These are phyloP conservation scores for Paramuricea clavata DNA, from an alignment of 92 coral and sea anemone genomes.

Conservation along the genomic window DNA sequence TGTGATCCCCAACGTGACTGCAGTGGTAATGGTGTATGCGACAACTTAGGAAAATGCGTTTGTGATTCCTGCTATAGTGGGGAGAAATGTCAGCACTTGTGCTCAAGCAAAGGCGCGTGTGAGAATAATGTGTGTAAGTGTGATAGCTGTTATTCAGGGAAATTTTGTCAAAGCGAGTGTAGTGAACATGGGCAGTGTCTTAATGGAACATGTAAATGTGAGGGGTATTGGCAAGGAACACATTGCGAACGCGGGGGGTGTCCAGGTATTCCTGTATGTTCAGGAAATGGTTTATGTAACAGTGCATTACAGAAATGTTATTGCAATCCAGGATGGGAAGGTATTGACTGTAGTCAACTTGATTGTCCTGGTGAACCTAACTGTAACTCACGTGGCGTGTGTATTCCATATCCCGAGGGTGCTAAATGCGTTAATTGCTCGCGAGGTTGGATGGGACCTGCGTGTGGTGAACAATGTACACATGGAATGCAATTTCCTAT, in stretches of 20 bases:
- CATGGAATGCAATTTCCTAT: constrained; percentile 86
- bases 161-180: constrained; percentile 89
- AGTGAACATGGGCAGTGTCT: constrained; percentile 84
- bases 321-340: constrained; percentile 98
- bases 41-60: constrained; percentile 86
- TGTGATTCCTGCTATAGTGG: constrained; percentile 92
- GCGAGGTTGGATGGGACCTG: constrained; percentile 97
- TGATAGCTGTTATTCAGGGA: constrained; percentile 82
- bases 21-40: constrained; percentile 85
- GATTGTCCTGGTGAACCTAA: constrained; percentile 98
- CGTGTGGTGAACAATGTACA: constrained; percentile 87
- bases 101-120: constrained; percentile 90
- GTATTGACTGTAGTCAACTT: constrained; percentile 79
- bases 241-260: constrained; percentile 88
- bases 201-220: constrained; percentile 75
- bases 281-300: constrained; percentile 96
- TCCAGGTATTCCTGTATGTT: constrained; percentile 83
- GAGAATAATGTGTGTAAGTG: constrained; percentile 76
- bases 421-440: constrained; percentile 84
- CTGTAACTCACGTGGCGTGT: constrained; percentile 87
- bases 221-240: constrained; percentile 80
- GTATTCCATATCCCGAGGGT: constrained; percentile 48
- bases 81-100: constrained; percentile 77
- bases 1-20: constrained; percentile 81
- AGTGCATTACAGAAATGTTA: constrained; percentile 86